Evolutionary conservation across 2,797 vertebrate species (phyloP).

Genomic region (Neostethus bicornis): DNA sequence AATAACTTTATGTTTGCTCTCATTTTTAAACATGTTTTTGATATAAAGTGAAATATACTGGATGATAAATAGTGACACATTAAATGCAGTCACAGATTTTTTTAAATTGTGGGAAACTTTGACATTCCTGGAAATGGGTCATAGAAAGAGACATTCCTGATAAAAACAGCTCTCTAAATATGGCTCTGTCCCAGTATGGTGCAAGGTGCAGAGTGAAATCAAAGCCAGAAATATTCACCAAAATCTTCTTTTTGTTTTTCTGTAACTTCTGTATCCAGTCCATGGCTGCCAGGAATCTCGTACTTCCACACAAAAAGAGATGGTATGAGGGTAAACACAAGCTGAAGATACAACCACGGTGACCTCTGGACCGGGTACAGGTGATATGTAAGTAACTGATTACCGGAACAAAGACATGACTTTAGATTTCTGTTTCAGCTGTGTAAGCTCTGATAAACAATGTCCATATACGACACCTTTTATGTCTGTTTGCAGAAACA

Average conservation of each 20-base stretch:
- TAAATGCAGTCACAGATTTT: too few species aligned
- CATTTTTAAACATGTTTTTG: too few species aligned
- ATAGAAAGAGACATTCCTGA: too few species aligned
- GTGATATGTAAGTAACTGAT: slow-evolving; percentile 36
- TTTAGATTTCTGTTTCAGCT: slow-evolving; percentile 2
- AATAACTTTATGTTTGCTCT: too few species aligned
- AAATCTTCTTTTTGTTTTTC: slow-evolving; percentile 52
- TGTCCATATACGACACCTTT: not conserved
- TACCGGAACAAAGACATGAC: slow-evolving; percentile 7
- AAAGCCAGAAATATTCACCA: slow-evolving; percentile 53
- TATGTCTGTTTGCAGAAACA: not conserved
- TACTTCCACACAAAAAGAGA: not conserved
- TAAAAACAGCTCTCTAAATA: too few species aligned
- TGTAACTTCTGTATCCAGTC: not conserved
- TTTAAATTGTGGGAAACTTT: too few species aligned
- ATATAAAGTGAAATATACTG: too few species aligned
- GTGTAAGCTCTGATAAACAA: not conserved
- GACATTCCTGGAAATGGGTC: too few species aligned
- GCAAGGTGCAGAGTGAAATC: not conserved
- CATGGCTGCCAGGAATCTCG: slow-evolving; percentile 18
- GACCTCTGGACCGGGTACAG: slow-evolving; percentile 55
- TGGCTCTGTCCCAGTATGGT: too few species aligned
- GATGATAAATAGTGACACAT: too few species aligned
- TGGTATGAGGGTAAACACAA: not conserved
- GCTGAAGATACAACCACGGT: not conserved